These are phyloP conservation scores for Anolis carolinensis DNA, from an alignment of 2,113 vertebrate species.

Conservation along the genomic window DNA sequence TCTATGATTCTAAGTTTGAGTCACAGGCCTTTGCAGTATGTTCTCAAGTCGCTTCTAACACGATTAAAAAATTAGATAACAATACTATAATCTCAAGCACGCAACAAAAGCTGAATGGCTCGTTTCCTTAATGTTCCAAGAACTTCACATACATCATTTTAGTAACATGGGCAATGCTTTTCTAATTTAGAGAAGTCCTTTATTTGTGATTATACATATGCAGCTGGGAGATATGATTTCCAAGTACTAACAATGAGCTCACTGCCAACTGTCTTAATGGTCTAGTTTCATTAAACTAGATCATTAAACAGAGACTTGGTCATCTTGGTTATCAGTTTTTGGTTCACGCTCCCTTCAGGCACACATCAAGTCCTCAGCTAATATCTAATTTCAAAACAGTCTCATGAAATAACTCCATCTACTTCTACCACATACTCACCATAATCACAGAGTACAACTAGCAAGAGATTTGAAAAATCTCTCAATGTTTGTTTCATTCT, in stretches of 20 bases:
- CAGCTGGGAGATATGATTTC: neutral
- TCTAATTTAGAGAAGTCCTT: neutral
- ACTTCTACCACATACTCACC: conserved; percentile 78
- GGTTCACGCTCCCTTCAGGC: neutral
- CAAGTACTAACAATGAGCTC: neutral
- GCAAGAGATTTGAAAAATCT: conserved; percentile 80
- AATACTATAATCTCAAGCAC: neutral
- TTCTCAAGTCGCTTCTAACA: too few relatives aligned
- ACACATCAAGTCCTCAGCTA: conserved; percentile 5
- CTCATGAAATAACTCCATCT: neutral
- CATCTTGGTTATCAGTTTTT: neutral
- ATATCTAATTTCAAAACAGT: neutral
- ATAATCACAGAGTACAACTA: conserved; percentile 86
- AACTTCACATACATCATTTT: neutral
- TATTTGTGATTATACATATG: neutral
- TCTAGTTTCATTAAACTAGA: too few relatives aligned
- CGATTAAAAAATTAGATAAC: neutral
- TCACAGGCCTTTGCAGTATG: too few relatives aligned
- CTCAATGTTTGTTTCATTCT: conserved; percentile 91
- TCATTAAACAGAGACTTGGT: neutral
- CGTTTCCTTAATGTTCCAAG: neutral
- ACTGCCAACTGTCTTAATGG: too few relatives aligned
- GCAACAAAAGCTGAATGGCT: neutral
- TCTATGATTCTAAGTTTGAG: too few relatives aligned
- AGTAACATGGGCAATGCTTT: neutral